Percentiles rank a stretch among this genome's conserved stretches.
These are phyloP conservation scores for Synodontis membranacea DNA, from an alignment of 2,113 vertebrate species.

Conservation along the genomic window DNA sequence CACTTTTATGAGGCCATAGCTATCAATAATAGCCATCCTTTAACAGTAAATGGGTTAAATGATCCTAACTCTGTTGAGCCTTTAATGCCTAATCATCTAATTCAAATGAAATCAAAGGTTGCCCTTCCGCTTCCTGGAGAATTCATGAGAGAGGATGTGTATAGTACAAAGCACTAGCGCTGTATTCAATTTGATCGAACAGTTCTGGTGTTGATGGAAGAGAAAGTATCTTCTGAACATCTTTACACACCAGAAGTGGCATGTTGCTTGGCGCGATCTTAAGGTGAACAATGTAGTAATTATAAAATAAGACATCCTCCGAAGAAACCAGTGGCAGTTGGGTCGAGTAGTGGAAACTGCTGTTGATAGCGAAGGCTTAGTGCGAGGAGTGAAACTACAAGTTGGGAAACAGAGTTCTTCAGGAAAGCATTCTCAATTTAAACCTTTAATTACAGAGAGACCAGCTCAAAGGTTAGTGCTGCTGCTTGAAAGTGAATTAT, in stretches of 20 bases:
- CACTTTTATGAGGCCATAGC: too few species aligned
- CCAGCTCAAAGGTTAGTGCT: not conserved
- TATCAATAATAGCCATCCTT: constrained; percentile 37
- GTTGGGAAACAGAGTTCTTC: too few species aligned
- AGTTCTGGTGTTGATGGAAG: constrained; percentile 48
- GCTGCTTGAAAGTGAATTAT: not conserved
- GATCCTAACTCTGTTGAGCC: constrained; percentile 28
- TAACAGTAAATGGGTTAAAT: constrained; percentile 41
- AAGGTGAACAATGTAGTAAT: not conserved
- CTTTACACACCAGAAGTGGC: not conserved
- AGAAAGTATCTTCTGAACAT: constrained; percentile 11
- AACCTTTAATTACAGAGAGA: not conserved
- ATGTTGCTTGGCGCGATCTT: not conserved
- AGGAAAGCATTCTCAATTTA: accelerated
- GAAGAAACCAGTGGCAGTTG: not conserved
- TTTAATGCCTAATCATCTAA: constrained; percentile 42
- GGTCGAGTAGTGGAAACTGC: not conserved
- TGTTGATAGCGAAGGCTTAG: not conserved
- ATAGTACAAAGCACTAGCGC: too few species aligned
- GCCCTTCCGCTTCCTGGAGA: constrained; percentile 21
- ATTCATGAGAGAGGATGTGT: constrained; percentile 48
- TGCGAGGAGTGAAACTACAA: not conserved
- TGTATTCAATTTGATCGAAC: constrained; percentile 33
- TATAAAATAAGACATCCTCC: constrained; percentile 2
- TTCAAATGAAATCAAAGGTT: constrained; percentile 33